phyloP scores from a whole-genome alignment of 2,113 vertebrate species.

The Rhipidura dahli region DNA sequence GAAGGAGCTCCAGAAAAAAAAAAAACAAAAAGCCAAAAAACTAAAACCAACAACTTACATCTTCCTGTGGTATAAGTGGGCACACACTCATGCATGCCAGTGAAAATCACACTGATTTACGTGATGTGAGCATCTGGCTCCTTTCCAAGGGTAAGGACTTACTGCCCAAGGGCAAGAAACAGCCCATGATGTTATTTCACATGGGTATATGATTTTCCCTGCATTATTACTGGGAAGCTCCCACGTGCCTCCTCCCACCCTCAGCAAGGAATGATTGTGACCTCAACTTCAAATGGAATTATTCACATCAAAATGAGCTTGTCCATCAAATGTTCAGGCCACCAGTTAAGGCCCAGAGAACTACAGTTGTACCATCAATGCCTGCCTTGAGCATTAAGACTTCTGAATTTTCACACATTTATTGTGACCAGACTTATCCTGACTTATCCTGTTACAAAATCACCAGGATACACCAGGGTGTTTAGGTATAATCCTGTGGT shows the following conservation, averaged over 20 bases:
- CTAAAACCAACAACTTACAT: neutral
- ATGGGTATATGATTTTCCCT: neutral
- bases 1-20: neutral
- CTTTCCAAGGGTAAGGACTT: constrained; percentile 16
- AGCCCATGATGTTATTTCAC: neutral
- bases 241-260: neutral
- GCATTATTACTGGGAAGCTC: neutral
- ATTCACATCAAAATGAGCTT: neutral
- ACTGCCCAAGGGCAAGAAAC: neutral
- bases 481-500: neutral
- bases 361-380: neutral
- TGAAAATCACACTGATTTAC: neutral
- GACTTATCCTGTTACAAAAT: neutral
- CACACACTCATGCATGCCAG: neutral
- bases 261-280: neutral
- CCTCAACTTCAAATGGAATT: neutral
- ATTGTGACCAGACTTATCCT: neutral
- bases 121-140: neutral
- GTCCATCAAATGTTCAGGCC: neutral
- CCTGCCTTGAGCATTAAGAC: neutral
- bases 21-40: no score
- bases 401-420: neutral
- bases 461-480: neutral
- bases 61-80: neutral
- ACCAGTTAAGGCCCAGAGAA: neutral